These are phyloP conservation scores for Pantherophis vulpinus DNA, from an alignment of 2,797 vertebrate genomes.

Conservation along the genomic window DNA sequence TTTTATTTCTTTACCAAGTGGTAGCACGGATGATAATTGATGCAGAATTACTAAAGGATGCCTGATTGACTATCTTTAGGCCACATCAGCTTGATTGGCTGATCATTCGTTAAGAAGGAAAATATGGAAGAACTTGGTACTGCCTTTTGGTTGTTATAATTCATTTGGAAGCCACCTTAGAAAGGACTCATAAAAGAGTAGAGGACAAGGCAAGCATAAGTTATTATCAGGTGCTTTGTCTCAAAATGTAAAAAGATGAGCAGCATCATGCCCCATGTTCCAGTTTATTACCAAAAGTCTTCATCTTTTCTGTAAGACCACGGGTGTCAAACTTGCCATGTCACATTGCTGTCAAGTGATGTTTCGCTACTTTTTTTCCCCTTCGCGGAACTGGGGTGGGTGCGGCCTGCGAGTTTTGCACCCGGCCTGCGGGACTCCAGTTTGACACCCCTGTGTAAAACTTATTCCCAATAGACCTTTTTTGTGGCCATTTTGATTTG, in stretches of 20 bases:
- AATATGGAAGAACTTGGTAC: not conserved
- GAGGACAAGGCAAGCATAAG: not conserved
- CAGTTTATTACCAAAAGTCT: not conserved
- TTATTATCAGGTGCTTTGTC: not conserved
- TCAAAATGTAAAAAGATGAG: not conserved
- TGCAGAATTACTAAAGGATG: not conserved
- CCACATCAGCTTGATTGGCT: not conserved
- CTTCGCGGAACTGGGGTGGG: no score
- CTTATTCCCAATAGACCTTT: not conserved
- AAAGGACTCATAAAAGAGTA: not conserved
- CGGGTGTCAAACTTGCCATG: no score
- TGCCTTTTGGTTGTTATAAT: not conserved
- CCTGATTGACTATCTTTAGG: not conserved
- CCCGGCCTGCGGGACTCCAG: no score
- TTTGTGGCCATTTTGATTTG: not conserved
- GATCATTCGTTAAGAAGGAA: not conserved
- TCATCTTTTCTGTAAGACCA: not conserved
- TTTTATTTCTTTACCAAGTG: not conserved
- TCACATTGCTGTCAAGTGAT: no score
- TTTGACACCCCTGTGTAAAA: no score
- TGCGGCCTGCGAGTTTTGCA: no score
- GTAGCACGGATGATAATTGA: not conserved
- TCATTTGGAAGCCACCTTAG: not conserved
- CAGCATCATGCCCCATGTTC: not conserved
- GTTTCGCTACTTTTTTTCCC: no score